These are phyloP conservation scores for Pheosia gnoma DNA, from an alignment of 2,888 invertebrate species.

Conservation along the genomic window DNA sequence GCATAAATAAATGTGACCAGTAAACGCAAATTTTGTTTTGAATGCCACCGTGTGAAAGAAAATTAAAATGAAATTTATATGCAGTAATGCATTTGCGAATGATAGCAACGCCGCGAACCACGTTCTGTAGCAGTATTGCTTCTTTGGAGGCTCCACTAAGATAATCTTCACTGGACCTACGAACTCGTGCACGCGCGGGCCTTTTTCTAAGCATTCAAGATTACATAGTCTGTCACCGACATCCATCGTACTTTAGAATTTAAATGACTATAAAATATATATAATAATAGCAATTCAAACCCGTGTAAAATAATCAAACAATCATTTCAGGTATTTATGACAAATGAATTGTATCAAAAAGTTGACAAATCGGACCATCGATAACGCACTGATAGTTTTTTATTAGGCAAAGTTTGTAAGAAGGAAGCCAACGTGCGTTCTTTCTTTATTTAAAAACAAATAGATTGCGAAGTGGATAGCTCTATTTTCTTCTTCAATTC, in stretches of 20 bases:
- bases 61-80: slow-evolving; percentile 41
- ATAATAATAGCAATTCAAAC: background rate
- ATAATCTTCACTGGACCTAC: slow-evolving; percentile 66
- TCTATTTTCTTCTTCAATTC: slow-evolving; percentile 10
- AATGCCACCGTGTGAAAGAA: slow-evolving; percentile 47
- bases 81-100: slow-evolving; percentile 52
- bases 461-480: no score
- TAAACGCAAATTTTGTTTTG: slow-evolving; percentile 28
- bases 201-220: slow-evolving; percentile 48
- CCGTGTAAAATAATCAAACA: background rate
- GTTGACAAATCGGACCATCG: no score
- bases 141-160: slow-evolving; percentile 51
- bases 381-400: no score
- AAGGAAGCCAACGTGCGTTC: no score
- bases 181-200: slow-evolving; percentile 44
- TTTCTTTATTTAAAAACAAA: no score
- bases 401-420: no score
- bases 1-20: slow-evolving; percentile 54
- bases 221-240: slow-evolving; percentile 41
- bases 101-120: slow-evolving; percentile 46
- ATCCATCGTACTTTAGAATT: slow-evolving; percentile 8
- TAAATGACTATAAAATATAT: background rate
- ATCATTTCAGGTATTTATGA: background rate
- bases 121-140: slow-evolving; percentile 37
- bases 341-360: background rate